Evolutionary conservation across 23 tunicate genomes (phyloP).

Genomic region (Halocynthia aurantium): DNA sequence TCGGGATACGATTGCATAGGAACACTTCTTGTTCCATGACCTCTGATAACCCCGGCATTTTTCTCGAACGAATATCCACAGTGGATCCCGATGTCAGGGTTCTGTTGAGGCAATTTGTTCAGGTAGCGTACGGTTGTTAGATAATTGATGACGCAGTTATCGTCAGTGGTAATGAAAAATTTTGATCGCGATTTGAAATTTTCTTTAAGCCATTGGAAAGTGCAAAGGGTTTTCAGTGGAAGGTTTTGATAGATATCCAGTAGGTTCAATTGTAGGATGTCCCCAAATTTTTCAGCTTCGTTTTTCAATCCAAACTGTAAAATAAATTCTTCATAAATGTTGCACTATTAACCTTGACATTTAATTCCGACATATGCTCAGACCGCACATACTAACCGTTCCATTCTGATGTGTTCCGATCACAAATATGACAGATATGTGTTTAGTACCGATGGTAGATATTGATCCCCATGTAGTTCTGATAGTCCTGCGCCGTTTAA

Average conservation of each 20-base stretch:
- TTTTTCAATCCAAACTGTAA: neutral
- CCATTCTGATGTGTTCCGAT: neutral
- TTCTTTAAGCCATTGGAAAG: constrained; percentile 33
- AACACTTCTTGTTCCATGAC: constrained; percentile 18
- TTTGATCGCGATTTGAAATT: neutral
- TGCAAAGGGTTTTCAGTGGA: constrained; percentile 27
- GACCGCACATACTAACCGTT: neutral
- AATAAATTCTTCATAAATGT: no score
- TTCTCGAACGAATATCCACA: constrained; percentile 49
- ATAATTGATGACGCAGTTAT: constrained; percentile 43
- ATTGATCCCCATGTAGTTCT: constrained; percentile 36
- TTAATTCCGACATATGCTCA: no score
- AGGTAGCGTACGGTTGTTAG: constrained; percentile 17
- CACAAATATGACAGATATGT: constrained; percentile 19
- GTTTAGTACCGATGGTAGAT: neutral
- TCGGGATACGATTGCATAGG: constrained; percentile 29
- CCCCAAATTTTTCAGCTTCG: constrained; percentile 25
- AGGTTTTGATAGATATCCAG: constrained; percentile 27
- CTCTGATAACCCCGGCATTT: constrained; percentile 35
- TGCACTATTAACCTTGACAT: no score
- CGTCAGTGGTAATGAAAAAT: constrained; percentile 32
- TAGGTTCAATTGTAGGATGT: constrained; percentile 23
- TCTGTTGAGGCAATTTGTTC: neutral
- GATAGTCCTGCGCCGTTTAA: constrained; percentile 14
- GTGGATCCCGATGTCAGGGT: constrained; percentile 12